phyloP scores from a whole-genome alignment of 2,797 vertebrate species.

The Pterois miles region DNA sequence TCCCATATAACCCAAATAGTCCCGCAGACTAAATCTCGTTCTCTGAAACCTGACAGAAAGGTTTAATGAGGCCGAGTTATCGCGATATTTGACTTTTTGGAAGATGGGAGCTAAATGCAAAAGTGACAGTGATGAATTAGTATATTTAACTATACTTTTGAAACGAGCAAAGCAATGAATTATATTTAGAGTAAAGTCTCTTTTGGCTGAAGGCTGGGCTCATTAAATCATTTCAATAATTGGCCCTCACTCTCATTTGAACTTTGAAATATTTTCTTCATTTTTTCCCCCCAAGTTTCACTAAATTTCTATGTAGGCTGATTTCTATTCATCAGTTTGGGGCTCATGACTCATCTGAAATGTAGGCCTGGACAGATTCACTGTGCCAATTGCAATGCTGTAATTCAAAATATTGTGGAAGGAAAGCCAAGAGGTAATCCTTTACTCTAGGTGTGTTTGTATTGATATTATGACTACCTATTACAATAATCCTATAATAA shows the following conservation, averaged over 20 bases:
- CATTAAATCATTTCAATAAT: slow-evolving; percentile 18
- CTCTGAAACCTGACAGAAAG: not conserved
- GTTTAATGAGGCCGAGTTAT: not conserved
- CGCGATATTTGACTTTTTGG: not conserved
- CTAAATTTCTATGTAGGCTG: not conserved
- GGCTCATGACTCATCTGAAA: not conserved
- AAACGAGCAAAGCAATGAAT: not conserved
- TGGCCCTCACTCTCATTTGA: slow-evolving; percentile 10
- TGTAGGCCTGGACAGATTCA: not conserved
- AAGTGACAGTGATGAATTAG: not conserved
- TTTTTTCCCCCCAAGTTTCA: slow-evolving; percentile 4
- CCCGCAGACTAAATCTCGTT: not conserved
- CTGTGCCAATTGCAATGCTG: not conserved
- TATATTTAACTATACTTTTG: not conserved
- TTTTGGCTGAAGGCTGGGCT: slow-evolving; percentile 10
- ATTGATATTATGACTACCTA: not conserved
- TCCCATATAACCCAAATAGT: too few relatives aligned
- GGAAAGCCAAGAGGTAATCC: not conserved
- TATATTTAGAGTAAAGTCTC: not conserved
- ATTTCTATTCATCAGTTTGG: not conserved
- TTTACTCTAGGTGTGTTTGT: not conserved
- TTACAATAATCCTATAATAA: not conserved
- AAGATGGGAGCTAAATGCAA: not conserved
- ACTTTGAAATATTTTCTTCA: slow-evolving; percentile 12
- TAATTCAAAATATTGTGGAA: not conserved